Percentiles rank a stretch among this genome's conserved stretches.
These are phyloP conservation scores for Ianthella basta DNA, from an alignment of 37 sponge, comb jelly and placozoan genomes.

Conservation along the genomic window DNA sequence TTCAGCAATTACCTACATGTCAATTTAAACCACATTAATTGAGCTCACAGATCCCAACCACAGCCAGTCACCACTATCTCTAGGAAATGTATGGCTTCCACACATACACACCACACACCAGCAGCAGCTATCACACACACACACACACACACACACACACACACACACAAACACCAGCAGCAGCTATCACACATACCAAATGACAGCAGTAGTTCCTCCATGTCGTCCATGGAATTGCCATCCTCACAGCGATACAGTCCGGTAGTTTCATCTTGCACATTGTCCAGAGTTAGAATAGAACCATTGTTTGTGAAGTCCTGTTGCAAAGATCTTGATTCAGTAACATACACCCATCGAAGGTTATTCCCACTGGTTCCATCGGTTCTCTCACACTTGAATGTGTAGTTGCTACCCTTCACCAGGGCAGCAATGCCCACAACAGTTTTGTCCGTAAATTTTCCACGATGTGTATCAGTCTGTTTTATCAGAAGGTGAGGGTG, in stretches of 20 bases:
- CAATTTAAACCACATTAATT: too few species aligned
- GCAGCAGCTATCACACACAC: background rate
- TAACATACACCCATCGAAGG: background rate
- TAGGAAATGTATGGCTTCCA: background rate
- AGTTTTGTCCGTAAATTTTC: background rate
- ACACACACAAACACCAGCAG: background rate
- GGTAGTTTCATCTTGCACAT: background rate
- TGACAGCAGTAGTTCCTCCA: background rate
- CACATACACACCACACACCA: slow-evolving; percentile 15
- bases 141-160: background rate
- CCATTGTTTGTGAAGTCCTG: background rate
- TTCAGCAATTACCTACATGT: too few species aligned
- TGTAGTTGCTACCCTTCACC: background rate
- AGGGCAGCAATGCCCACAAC: background rate
- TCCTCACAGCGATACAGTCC: slow-evolving; percentile 17
- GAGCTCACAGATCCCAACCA: too few species aligned
- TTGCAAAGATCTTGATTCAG: background rate
- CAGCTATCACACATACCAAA: background rate
- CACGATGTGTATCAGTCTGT: background rate
- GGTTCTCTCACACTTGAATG: background rate
- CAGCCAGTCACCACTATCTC: too few species aligned
- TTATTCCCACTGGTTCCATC: background rate
- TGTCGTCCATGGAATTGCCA: background rate
- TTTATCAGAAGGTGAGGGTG: background rate
- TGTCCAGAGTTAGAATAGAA: background rate